Base-by-base conservation (phyloP, 2,797 vertebrate species). In the Percopsis omiscomaycus region DNA sequence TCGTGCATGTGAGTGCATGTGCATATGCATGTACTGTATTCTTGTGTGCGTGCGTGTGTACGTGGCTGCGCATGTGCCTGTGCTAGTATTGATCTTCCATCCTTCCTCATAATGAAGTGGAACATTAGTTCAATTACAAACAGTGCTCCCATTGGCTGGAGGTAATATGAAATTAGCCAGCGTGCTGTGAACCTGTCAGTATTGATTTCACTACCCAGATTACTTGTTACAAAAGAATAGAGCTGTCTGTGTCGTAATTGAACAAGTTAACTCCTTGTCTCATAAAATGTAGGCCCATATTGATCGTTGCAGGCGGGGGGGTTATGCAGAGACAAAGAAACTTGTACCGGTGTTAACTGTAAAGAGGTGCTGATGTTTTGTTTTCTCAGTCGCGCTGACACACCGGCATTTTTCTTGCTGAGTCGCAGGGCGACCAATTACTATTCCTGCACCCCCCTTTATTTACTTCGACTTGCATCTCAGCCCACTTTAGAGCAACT, bases 181-280 rank as follows among this genome's bases (percentile, higher is more conserved):
- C 92, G 81, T 94, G 95, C 94, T 91, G 87, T 89, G 92, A 94
- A 92, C 92, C 95, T 95, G 95, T 96, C 95, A 96, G 92, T 95
- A 98, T 98, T 93, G 96, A 98, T 98, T 95, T 95, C 93, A 93
- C 93, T 95, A 95, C 91, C 95, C 95, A 95, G 94, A 97, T 98
- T 95, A 96, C 95, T 96, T 98, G 96, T 98, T 98, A 97, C 95
- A 92, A 97, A 97, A 96, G 96, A 98, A 98, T 96, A 96, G 95
- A 98, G 95, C 96, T 98, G 96, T 98, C 96, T 97, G 94, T 89
- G 91, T 91, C 83, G 80, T 98, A 98, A 98, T 96, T 97, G 95
- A 96, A 98, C 96, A 98, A 97, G 95, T 98, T 98, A 98, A 97
- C 96, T 98, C 95, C 95, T 95, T 96, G 96, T 98, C 95, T 96